phyloP scores from a whole-genome alignment of 2,113 vertebrate genomes.

The Leucopsar rothschildi region DNA sequence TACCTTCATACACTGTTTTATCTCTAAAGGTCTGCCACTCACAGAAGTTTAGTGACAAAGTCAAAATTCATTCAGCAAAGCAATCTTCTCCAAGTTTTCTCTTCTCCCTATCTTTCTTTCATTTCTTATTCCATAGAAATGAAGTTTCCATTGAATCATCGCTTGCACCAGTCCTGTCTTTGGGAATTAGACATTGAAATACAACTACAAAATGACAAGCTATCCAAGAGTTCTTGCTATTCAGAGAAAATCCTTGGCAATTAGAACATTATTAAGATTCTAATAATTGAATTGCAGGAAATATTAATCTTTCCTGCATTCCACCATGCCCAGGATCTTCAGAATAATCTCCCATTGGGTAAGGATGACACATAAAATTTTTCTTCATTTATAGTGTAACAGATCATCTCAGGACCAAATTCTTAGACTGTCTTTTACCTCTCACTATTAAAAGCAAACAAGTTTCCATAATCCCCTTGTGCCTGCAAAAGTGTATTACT shows the following conservation, averaged over 20 bases:
- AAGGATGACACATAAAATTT: neutral
- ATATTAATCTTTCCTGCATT: neutral
- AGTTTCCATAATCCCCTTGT: neutral
- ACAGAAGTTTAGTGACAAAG: conserved; percentile 56
- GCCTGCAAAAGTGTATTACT: neutral
- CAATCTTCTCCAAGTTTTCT: conserved; percentile 36
- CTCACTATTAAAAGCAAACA: neutral
- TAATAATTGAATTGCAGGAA: conserved; percentile 1
- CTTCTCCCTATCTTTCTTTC: conserved; percentile 15
- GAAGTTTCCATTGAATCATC: neutral
- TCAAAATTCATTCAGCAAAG: conserved; percentile 53
- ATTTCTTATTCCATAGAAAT: conserved; percentile 15
- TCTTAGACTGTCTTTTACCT: neutral
- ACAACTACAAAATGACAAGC: neutral
- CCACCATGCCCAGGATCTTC: neutral
- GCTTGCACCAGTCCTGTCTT: neutral
- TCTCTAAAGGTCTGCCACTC: conserved; percentile 48
- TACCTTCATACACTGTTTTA: conserved; percentile 48
- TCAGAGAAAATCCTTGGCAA: conserved; percentile 4
- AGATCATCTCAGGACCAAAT: neutral
- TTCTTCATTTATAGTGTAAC: neutral
- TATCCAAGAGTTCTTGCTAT: neutral
- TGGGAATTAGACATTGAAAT: conserved; percentile 13
- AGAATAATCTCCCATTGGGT: neutral
- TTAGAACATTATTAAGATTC: neutral